Percentiles rank a stretch among this genome's conserved stretches.
These are phyloP conservation scores for Cyphomyrus discorhynchus DNA, from an alignment of 2,113 vertebrate genomes.

Conservation along the genomic window DNA sequence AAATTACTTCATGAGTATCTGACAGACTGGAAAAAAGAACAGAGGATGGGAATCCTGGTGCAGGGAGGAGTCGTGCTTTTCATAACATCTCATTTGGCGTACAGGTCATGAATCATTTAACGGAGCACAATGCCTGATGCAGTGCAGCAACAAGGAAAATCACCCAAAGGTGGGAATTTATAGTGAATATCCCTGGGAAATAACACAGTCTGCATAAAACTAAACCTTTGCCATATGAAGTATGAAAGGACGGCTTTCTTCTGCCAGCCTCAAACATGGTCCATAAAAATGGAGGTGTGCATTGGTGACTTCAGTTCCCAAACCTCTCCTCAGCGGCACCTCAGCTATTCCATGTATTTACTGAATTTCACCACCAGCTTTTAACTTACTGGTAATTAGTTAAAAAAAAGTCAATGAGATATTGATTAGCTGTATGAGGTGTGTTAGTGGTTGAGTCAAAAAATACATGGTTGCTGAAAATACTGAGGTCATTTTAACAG, in stretches of 20 bases:
- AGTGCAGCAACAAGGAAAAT: not conserved
- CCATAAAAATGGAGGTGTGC: not conserved
- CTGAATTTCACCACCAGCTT: not conserved
- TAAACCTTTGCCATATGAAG: not conserved
- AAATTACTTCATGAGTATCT: not conserved
- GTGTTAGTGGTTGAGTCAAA: not conserved
- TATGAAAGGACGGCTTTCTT: not conserved
- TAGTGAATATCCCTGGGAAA: not conserved
- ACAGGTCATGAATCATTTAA: not conserved
- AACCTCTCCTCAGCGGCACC: not conserved
- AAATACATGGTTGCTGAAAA: not conserved
- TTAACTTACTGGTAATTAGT: not conserved
- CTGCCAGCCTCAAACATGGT: not conserved
- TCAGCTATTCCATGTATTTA: not conserved
- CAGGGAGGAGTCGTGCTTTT: not conserved
- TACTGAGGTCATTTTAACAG: not conserved
- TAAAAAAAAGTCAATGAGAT: not conserved
- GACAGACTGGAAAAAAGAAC: not conserved
- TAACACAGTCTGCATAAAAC: not conserved
- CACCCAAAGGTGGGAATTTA: not conserved
- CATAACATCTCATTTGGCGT: not conserved
- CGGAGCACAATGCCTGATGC: not conserved
- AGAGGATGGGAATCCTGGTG: not conserved
- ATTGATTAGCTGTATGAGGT: not conserved
- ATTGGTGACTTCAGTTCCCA: not conserved